Evolutionary conservation across 2,113 vertebrate genomes (phyloP), one percentile per base, ranked within the genome.

Genomic region (Erythrocercus mccallii): DNA sequence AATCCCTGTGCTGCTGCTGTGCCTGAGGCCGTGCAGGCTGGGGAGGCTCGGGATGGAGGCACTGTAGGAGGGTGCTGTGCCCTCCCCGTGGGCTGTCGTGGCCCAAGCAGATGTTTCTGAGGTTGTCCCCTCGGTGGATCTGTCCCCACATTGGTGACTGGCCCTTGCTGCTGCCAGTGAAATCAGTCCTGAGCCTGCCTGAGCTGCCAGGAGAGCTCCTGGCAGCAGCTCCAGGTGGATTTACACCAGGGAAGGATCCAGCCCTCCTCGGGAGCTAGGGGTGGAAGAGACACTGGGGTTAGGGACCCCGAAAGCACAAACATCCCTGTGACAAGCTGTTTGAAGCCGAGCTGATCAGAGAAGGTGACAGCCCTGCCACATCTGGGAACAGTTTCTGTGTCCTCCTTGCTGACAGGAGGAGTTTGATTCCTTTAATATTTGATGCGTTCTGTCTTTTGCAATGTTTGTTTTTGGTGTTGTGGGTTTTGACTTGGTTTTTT

Each of bases 351-450:
- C 25, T 92, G 87, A 86, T 94, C 88, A 96, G 89, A 96, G 88
- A 40, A 74, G 69, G 84, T 70, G 71, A 87, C 82, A 88, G 88
- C 54, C 54, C 62, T 60, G 88, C 74, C 71, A 47, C 85, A 81
- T 88, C 72, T 48, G 81, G 92, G 72, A 88, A 42, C 73, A 31
- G 74, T 71, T 88, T 57, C 68, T 27, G 6, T 73, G 94, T 80
- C 91, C 94, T 87, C 23, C 79, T 81, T 19, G 64, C 82, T 97
- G 94, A 94, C 85, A 79, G 86, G 86, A 78, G 70, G 76, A 94
- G 54, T 94, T 91, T 91, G 82, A 70, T 78, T 91, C 74, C 93
- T 96, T 96, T 95, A 95, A 90, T 97, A 88, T 96, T 90, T 96
- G 94, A 95, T 96, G 86, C 17, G 7, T 69, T 69, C 86, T 96